Conservation (phyloP, 1,140 invertebrate genomes). For the Drosophila bocki region DNA sequence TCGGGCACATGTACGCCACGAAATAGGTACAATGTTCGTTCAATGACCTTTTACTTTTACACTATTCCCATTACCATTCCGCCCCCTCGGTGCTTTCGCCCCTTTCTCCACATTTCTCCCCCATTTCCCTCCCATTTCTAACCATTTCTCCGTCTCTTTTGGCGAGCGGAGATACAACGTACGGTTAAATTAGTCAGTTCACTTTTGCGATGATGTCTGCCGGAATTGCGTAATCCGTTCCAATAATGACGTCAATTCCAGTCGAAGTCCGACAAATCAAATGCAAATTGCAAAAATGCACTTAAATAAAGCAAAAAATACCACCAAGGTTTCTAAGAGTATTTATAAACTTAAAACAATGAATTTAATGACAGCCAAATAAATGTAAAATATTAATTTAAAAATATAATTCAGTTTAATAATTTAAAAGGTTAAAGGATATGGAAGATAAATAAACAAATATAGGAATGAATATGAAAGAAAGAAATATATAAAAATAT, state of each 20-base stretch:
- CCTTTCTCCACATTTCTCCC: conserved; percentile 15
- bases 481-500: too few species aligned
- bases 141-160: conserved; percentile 26
- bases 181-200: conserved; percentile 73
- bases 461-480: too few species aligned
- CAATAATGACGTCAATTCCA: conserved; percentile 61
- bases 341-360: neutral
- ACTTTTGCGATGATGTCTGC: conserved; percentile 25
- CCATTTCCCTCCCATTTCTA: conserved; percentile 5
- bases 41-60: conserved; percentile 82
- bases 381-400: neutral
- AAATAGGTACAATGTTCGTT: conserved; percentile 81
- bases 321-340: neutral
- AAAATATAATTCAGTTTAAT: too few species aligned
- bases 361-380: neutral
- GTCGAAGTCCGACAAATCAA: conserved; percentile 4
- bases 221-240: conserved; percentile 68
- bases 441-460: too few species aligned
- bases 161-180: conserved; percentile 36
- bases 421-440: too few species aligned
- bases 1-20: conserved; percentile 13
- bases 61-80: conserved; percentile 57
- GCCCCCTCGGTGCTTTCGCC: conserved; percentile 14
- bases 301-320: neutral
- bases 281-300: conserved; percentile 22